Conservation (phyloP, 2,888 invertebrate genomes). For the Cactoblastis cactorum region DNA sequence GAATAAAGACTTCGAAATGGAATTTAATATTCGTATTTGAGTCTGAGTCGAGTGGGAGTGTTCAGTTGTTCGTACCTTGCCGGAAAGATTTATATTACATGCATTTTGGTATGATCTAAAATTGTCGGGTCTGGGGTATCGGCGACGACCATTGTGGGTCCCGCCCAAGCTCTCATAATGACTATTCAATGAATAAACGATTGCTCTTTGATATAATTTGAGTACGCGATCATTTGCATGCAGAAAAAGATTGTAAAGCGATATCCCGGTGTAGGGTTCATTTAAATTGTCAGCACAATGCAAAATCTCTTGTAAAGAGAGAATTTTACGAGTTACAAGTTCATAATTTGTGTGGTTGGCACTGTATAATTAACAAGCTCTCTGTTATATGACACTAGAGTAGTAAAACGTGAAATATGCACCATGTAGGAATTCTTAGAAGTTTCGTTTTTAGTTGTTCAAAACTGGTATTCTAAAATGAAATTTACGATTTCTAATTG, state of each 20-base stretch:
- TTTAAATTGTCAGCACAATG: slow-evolving; percentile 41
- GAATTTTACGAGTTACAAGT: slow-evolving; percentile 12
- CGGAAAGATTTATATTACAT: slow-evolving; percentile 80
- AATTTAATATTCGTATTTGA: slow-evolving; percentile 77
- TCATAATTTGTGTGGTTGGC: slow-evolving; percentile 8
- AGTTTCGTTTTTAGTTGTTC: background rate
- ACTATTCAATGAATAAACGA: slow-evolving; percentile 79
- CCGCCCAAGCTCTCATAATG: slow-evolving; percentile 70
- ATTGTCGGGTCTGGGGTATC: slow-evolving; percentile 55
- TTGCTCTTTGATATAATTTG: slow-evolving; percentile 74
- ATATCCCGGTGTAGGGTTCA: slow-evolving; percentile 50
- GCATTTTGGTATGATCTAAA: slow-evolving; percentile 77
- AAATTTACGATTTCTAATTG: background rate
- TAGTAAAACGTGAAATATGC: background rate
- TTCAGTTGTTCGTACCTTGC: slow-evolving; percentile 71
- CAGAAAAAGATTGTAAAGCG: slow-evolving; percentile 65
- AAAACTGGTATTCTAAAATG: background rate
- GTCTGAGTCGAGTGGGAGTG: slow-evolving; percentile 73
- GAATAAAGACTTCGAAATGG: slow-evolving; percentile 72
- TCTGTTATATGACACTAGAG: slow-evolving; percentile 10
- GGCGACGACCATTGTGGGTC: slow-evolving; percentile 55
- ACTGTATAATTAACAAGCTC: slow-evolving; percentile 14
- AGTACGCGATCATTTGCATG: slow-evolving; percentile 54
- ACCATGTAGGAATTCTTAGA: background rate
- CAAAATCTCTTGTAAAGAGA: slow-evolving; percentile 32